Base-by-base conservation (phyloP, 2,797 vertebrate species). In the Chrysolophus pictus region DNA sequence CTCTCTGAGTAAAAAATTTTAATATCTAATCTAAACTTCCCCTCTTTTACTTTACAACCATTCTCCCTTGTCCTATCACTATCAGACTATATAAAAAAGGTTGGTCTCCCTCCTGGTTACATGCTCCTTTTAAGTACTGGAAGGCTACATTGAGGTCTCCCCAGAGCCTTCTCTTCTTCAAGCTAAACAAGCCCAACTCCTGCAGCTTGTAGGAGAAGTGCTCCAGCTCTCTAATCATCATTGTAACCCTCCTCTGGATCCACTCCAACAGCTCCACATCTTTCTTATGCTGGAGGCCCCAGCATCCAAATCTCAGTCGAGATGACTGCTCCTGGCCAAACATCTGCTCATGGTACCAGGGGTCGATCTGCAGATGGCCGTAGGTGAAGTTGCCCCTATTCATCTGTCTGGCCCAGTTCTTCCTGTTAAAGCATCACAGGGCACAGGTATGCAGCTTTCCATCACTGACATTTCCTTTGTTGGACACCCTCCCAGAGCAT, bases 291-390 rank as follows among this genome's bases (percentile, higher is more conserved):
- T 31, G 28, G 51, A 53, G 28, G 10, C 26, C 17, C 16, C 31
- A 55, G 29, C 26, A 12, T 63, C 46, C 41, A 11, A 33, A 12
- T 31, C 10, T 53, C 13, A 8, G 9, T 22, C 0, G 4, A 4
- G n/a, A 8, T 62, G 41, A 28, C 33, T 63, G 39, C 22, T 67
- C 31, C 28, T 64, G 63, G 4, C 18, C 29, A 35, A 29, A 18
- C 7, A 35, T 4, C 42, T 51, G 3, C 4, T 3, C 47, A 4
- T 5, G 55, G 14, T 44, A 60, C 35, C 3, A 0, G 11, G 58
- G 14, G 8, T 44, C 67, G 10, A 7, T 47, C 70, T 89, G 31
- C 31, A 56, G 28, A 24, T 28, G 44, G 28, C 21, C 41, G 64
- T 73, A 33, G 33, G 14, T 29, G 9, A 62, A 9, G 31, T 4